Evolutionary conservation across 2,888 invertebrate genomes (phyloP), one percentile per base, ranked within the genome.

Genomic region (Limenitis camilla): DNA sequence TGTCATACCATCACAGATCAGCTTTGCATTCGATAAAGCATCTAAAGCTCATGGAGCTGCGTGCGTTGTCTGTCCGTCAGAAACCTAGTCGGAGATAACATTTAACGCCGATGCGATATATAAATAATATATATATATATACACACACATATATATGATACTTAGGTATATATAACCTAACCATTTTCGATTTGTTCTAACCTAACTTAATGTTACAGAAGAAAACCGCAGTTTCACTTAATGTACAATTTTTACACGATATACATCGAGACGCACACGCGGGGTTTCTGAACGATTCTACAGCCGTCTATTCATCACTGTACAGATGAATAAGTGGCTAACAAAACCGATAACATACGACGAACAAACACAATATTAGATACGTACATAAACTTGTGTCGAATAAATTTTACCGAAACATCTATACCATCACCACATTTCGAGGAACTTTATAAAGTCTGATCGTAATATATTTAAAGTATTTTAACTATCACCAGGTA

Each of bases 1-100:
- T 75, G 76, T 78, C 78, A 76, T 80, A 81, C 77, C 79, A 85
- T 85, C 84, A 85, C 84, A 85, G 84, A 84, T 83, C 74, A 82
- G 81, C 81, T 82, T 83, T 81, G 82, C 80, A 71, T 72, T 75
- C 67, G 60, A 71, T 73, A 74, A 78, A 78, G 74, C 77, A 66
- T 68, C 66, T 71, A 70, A 66, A 66, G 64, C 60, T 56, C 58
- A 69, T 68, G 74, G 74, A 77, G 73, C 72, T 76, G 67, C 73
- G 66, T 66, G 61, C 60, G 56, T 52, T 35, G 39, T 49, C 45
- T 41, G 51, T 49, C 40, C 42, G 44, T 35, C 46, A 40, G 40
- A 27, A 42, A 41, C 43, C 52, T 38, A 43, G 5, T 19, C 33
- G 30, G 40, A 45, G 29, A 11, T 36, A 36, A 45, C 29, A 10